Evolutionary conservation across 2,113 vertebrate genomes (phyloP).

Genomic region (Columbina picui): DNA sequence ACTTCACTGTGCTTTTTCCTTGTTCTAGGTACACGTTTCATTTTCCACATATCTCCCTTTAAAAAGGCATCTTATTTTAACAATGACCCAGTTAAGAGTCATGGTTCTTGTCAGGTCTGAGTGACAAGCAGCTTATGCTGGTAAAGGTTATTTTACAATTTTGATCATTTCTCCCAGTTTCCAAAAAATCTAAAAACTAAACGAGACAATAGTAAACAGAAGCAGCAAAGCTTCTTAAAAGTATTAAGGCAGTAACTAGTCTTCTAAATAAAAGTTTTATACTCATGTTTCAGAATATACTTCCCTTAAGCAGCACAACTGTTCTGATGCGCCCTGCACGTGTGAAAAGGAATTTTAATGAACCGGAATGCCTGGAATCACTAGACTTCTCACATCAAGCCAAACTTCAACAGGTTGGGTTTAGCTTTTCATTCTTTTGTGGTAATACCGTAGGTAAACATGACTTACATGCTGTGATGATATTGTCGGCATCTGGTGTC

Average conservation of each 20-base stretch:
- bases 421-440: not conserved
- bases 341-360: not conserved
- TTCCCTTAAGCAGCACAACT: not conserved
- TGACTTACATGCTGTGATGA: fast-evolving
- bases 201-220: not conserved
- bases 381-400: not conserved
- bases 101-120: not conserved
- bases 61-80: not conserved
- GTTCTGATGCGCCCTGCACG: not conserved
- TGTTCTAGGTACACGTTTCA: not conserved
- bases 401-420: not conserved
- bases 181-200: not conserved
- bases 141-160: not conserved
- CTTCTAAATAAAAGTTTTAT: not conserved
- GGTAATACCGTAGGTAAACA: not conserved
- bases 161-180: not conserved
- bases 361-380: not conserved
- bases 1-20: not conserved
- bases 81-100: not conserved
- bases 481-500: fast-evolving
- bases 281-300: not conserved
- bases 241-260: not conserved
- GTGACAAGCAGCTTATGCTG: not conserved
- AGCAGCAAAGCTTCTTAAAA: not conserved
- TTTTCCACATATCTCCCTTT: not conserved